Evolutionary conservation across 2,797 vertebrate species (phyloP).

Genomic region (Enteromius radiatus): DNA sequence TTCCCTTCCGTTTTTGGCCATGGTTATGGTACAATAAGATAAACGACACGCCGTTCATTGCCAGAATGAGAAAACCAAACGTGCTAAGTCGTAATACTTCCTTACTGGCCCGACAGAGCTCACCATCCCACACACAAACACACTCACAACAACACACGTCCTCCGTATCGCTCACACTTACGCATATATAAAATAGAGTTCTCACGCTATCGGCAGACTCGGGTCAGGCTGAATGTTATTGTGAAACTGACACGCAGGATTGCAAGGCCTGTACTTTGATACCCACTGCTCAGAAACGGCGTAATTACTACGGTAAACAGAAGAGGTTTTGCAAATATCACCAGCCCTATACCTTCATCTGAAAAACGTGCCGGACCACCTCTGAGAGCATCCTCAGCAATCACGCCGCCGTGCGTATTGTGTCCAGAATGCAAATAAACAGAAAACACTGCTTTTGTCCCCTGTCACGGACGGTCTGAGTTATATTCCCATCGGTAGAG

Average conservation of each 20-base stretch:
- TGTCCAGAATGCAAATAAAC: conserved; percentile 36
- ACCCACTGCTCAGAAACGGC: conserved; percentile 41
- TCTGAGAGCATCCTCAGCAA: conserved; percentile 41
- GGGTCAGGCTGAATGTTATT: conserved; percentile 64
- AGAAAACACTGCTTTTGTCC: conserved; percentile 12
- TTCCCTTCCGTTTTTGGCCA: conserved; percentile 60
- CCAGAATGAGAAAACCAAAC: conserved; percentile 76
- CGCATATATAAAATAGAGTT: conserved; percentile 40
- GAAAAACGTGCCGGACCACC: conserved; percentile 43
- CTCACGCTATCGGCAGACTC: conserved; percentile 67
- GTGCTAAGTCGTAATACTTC: conserved; percentile 54
- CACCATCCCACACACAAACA: conserved; percentile 46
- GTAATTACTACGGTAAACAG: conserved; percentile 39
- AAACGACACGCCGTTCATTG: conserved; percentile 65
- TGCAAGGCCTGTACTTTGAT: conserved; percentile 9
- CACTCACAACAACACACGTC: conserved; percentile 56
- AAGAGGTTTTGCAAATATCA: conserved; percentile 50
- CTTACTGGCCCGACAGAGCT: conserved; percentile 47
- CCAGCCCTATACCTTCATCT: background rate
- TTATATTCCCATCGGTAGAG: conserved; percentile 6
- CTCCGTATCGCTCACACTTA: conserved; percentile 25
- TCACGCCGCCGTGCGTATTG: conserved; percentile 20
- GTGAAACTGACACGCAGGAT: conserved; percentile 63
- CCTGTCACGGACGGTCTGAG: conserved; percentile 6
- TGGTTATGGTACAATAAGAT: conserved; percentile 67